phyloP scores from a whole-genome alignment of 2,888 invertebrate genomes.

The Agrypnus murinus region DNA sequence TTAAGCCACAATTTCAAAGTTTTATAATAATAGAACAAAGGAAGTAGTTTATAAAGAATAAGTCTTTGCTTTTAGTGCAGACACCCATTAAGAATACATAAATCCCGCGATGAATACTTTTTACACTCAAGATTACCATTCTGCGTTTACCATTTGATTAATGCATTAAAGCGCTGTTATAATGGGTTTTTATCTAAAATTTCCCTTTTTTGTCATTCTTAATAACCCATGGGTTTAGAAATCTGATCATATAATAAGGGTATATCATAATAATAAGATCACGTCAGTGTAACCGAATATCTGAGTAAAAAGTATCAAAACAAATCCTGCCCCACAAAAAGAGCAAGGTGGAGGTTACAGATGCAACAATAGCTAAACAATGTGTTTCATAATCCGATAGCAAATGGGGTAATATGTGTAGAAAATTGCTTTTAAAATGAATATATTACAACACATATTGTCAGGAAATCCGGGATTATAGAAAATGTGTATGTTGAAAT shows the following conservation, averaged over 20 bases:
- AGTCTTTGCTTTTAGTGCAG: neutral
- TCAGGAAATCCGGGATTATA: constrained; percentile 66
- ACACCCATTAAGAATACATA: neutral
- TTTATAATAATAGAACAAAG: neutral
- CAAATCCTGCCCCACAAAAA: constrained; percentile 47
- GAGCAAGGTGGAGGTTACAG: constrained; percentile 48
- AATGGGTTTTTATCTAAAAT: neutral
- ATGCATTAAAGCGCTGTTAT: neutral
- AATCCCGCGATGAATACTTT: neutral
- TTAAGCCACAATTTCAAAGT: too few species aligned
- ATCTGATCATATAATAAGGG: constrained; percentile 32
- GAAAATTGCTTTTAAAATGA: constrained; percentile 69
- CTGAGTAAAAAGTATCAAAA: constrained; percentile 42
- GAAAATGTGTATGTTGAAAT: constrained; percentile 61
- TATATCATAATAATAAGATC: constrained; percentile 45
- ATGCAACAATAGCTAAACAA: constrained; percentile 47
- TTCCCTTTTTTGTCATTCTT: neutral
- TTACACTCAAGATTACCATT: neutral
- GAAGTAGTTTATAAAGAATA: neutral
- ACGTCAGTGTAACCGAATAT: constrained; percentile 37
- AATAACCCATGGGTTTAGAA: neutral
- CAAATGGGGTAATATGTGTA: constrained; percentile 68
- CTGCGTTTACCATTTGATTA: neutral
- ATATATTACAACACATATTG: constrained; percentile 67
- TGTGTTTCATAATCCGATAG: constrained; percentile 62